A percentile compares a stretch with the other conserved stretches of the same genome.
phyloP scores from a whole-genome alignment of 2,797 vertebrate genomes.

The Natrix natrix region DNA sequence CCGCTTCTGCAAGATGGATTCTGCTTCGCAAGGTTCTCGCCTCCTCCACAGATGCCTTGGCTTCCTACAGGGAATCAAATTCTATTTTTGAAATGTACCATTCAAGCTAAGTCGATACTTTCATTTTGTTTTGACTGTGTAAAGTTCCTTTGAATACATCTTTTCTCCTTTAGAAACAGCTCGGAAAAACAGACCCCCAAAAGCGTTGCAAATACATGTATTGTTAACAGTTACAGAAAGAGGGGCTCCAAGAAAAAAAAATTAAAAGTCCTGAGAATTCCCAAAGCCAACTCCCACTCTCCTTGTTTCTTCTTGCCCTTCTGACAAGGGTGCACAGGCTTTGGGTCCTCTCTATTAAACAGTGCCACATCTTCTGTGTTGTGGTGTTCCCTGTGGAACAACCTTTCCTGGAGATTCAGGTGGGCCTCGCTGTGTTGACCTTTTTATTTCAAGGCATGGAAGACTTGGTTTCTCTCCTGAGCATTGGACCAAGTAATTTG shows the following conservation, averaged over 20 bases:
- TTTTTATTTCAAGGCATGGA: background rate
- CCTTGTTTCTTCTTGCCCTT: background rate
- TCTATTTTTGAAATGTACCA: background rate
- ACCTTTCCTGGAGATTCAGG: background rate
- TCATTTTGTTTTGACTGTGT: background rate
- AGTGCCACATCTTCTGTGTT: background rate
- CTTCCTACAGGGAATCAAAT: conserved; percentile 73
- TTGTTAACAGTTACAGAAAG: background rate
- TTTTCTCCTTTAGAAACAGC: background rate
- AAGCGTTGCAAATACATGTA: background rate
- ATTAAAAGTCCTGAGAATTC: background rate
- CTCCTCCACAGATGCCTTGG: conserved; percentile 83
- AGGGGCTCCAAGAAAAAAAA: background rate
- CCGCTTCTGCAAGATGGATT: conserved; percentile 85
- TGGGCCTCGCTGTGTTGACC: background rate
- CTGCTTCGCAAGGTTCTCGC: conserved; percentile 75
- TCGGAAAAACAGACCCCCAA: background rate
- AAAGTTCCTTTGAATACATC: background rate
- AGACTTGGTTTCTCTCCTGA: background rate
- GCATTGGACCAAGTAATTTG: background rate
- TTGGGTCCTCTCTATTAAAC: background rate
- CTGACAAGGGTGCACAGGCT: background rate
- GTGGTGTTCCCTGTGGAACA: background rate
- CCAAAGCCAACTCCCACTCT: background rate
- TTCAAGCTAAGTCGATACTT: background rate